phyloP scores from a whole-genome alignment of 1,140 invertebrate genomes.

The Drosophila eugracilis region DNA sequence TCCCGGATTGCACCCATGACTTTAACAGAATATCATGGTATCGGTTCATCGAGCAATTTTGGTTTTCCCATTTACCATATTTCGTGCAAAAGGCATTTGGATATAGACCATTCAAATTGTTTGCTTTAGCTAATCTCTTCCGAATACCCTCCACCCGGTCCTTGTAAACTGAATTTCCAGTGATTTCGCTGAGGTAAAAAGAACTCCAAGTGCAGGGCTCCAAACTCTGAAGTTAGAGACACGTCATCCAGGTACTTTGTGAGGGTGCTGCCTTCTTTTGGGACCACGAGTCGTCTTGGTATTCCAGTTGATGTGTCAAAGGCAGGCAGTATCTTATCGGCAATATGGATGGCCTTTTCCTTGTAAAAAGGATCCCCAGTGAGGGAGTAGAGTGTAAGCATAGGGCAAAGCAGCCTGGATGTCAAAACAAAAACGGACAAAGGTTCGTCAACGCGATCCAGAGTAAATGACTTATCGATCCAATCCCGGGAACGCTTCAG shows the following conservation, averaged over 20 bases:
- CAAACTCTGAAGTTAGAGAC: slow-evolving; percentile 98
- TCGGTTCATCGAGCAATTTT: slow-evolving; percentile 90
- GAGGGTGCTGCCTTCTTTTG: slow-evolving; percentile 87
- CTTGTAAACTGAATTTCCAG: slow-evolving; percentile 94
- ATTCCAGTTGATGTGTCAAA: slow-evolving; percentile 99
- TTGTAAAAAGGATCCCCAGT: slow-evolving; percentile 98
- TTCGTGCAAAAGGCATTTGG: slow-evolving; percentile 99
- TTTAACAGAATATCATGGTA: slow-evolving; percentile 99
- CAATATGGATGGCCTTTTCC: slow-evolving; percentile 96
- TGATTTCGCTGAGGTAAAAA: slow-evolving; percentile 96
- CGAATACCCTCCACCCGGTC: slow-evolving; percentile 94
- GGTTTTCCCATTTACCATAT: slow-evolving; percentile 89
- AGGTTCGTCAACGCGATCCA: slow-evolving; percentile 93
- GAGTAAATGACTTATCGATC: slow-evolving; percentile 93
- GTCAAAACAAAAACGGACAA: slow-evolving; percentile 99
- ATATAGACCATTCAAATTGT: slow-evolving; percentile 96
- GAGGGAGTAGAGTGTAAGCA: slow-evolving; percentile 95
- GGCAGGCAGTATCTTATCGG: slow-evolving; percentile 96
- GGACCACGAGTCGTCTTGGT: slow-evolving; percentile 93
- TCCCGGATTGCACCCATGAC: slow-evolving; percentile 95
- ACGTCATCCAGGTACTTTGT: slow-evolving; percentile 96
- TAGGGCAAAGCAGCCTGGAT: slow-evolving; percentile 97
- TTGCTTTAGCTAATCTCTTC: slow-evolving; percentile 90
- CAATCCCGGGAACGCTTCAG: slow-evolving; percentile 96
- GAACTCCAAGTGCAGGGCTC: slow-evolving; percentile 98